Evolutionary conservation across 2,888 invertebrate genomes (phyloP).

Genomic region (Trachelus tabidus): DNA sequence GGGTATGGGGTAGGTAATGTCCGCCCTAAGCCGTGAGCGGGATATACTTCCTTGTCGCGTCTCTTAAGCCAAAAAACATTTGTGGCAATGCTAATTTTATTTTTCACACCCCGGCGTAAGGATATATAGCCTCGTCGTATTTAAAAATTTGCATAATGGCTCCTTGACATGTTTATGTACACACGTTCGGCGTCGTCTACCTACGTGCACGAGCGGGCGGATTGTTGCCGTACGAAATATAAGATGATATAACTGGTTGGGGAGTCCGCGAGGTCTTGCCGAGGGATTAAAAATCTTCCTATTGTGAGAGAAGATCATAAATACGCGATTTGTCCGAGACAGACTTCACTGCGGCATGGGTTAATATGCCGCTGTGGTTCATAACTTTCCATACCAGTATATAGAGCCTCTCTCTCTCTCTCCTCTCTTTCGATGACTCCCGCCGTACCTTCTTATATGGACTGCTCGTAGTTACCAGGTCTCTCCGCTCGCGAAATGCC

Average conservation of each 20-base stretch:
- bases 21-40: neutral
- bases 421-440: conserved; percentile 12
- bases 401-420: conserved; percentile 11
- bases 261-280: conserved; percentile 31
- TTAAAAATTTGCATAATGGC: conserved; percentile 65
- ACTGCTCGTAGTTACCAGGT: conserved; percentile 22
- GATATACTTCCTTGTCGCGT: neutral
- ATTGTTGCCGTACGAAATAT: conserved; percentile 43
- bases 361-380: conserved; percentile 32
- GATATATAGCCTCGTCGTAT: conserved; percentile 61
- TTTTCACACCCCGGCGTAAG: conserved; percentile 54
- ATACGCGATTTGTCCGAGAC: conserved; percentile 62
- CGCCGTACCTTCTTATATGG: conserved; percentile 9
- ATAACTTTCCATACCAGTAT: conserved; percentile 15
- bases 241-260: conserved; percentile 40
- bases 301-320: conserved; percentile 59
- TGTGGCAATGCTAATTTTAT: conserved; percentile 60
- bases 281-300: conserved; percentile 56
- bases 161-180: conserved; percentile 63
- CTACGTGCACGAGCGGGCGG: conserved; percentile 40
- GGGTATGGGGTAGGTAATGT: neutral
- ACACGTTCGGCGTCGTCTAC: conserved; percentile 36
- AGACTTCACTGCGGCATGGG: conserved; percentile 48
- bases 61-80: conserved; percentile 36
- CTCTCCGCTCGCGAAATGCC: conserved; percentile 45